Evolutionary conservation across 2,888 invertebrate species (phyloP).

Genomic region (Schizaphis graminum): DNA sequence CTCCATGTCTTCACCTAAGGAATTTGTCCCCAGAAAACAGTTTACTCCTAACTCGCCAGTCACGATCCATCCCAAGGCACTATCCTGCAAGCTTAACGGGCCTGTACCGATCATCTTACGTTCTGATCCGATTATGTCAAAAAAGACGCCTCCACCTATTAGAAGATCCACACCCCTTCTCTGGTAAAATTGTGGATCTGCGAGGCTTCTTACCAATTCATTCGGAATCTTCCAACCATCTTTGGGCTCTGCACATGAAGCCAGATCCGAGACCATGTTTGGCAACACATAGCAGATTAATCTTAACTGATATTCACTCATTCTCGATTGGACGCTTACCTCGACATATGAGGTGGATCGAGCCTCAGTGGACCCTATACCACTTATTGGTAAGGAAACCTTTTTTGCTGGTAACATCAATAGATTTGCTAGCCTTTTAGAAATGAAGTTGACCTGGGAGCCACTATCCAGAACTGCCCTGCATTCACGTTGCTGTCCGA

Average conservation of each 20-base stretch:
- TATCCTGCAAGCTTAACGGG: background rate
- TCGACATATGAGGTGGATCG: background rate
- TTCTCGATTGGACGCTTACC: too few relatives aligned
- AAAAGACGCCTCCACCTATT: background rate
- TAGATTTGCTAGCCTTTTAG: too few relatives aligned
- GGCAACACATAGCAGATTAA: background rate
- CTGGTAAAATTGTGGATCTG: background rate
- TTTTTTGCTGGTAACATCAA: too few relatives aligned
- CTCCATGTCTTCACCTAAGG: too few relatives aligned
- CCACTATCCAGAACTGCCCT: background rate
- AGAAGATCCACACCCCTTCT: background rate
- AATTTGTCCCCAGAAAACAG: too few relatives aligned
- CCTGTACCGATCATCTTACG: background rate
- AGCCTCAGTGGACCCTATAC: background rate
- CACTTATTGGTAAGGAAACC: background rate
- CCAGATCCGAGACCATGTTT: too few relatives aligned
- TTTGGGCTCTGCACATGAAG: too few relatives aligned
- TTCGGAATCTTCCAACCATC: background rate
- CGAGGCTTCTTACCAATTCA: background rate
- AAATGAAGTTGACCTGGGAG: background rate
- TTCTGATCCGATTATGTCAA: background rate
- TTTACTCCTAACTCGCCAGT: background rate
- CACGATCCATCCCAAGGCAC: background rate
- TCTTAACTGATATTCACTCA: too few relatives aligned
- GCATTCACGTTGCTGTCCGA: background rate